Base-by-base conservation (phyloP, 2,888 invertebrate species). In the Morpho deidamia region DNA sequence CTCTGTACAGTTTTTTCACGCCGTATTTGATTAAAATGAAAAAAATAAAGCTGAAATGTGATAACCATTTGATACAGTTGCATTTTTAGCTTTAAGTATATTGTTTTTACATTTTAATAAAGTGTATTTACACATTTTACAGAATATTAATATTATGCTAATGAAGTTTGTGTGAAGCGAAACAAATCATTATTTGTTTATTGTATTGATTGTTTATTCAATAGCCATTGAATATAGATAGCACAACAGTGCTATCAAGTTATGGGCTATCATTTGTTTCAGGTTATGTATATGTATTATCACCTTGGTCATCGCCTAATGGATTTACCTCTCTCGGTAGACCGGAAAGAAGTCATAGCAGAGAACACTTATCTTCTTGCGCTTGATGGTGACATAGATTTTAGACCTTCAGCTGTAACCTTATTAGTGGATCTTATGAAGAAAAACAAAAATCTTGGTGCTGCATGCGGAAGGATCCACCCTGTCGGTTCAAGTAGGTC, bases 271-370 rank as follows among this genome's bases (percentile, higher is more conserved):
- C 23, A 23, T 23, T 23, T 23, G 23, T 64, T 69, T 7, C 57
- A 92, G 92, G 95, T 95, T 8, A 97, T 97, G 97, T 97, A 97
- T 81, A 97, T 97, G 97, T 97, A 97, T 81, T 97, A 96, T 72
- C 90, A 97, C 63, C 90, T 97, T 38, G 97, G 97, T 0, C 94
- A 94, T 73, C 93, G 94, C 56, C 91, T 95, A 46, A 95, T 95
- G 93, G 93, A 94, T 66, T 74, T 92, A 64, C 91, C 91, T 0
- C 86, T 92, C 32, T 83, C 91, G 4, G 87, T 89, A 10, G 91
- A 91, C 51, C 85, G 91, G 52, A 94, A 93, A 70, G 92, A 93
- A 58, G 84, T 91, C 4, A 92, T 94, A 47, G 94, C 95, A 0
- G 93, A 95, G 75, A 96, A 96, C 78, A 97, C 96, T 0, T 97